phyloP scores from a whole-genome alignment of 2,888 invertebrate species.

The Periphyllus acericola region DNA sequence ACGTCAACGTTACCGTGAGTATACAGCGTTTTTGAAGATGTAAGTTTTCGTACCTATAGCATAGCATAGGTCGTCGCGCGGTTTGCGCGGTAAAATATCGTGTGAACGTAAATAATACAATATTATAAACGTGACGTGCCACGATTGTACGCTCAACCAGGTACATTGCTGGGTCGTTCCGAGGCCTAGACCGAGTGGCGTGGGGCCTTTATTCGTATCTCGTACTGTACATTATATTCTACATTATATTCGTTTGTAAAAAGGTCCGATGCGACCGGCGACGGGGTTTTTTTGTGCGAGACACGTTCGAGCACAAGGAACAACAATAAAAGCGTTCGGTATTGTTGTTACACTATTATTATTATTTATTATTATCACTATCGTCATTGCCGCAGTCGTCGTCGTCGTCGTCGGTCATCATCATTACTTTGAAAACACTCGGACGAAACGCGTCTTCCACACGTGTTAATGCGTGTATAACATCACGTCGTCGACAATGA shows the following conservation, averaged over 20 bases:
- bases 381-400: background rate
- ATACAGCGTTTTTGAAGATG: too few species aligned
- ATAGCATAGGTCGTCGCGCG: too few species aligned
- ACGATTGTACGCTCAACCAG: background rate
- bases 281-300: constrained; percentile 28
- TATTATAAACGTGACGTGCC: background rate
- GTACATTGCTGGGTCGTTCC: background rate
- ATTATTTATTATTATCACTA: background rate
- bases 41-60: too few species aligned
- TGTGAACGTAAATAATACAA: too few species aligned
- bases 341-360: background rate
- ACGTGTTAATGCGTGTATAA: background rate
- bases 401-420: background rate
- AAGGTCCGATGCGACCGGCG: constrained; percentile 25
- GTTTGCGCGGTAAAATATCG: too few species aligned
- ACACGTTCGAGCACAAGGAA: background rate
- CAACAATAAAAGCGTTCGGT: constrained; percentile 17
- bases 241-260: constrained; percentile 29
- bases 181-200: constrained; percentile 27
- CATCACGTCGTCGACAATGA: too few species aligned
- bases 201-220: background rate
- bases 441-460: background rate
- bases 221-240: background rate
- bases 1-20: too few species aligned
- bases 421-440: background rate